A percentile compares a stretch with the other conserved stretches of the same genome.
phyloP scores from a whole-genome alignment of 2,113 vertebrate genomes.

The Urocitellus parryii region DNA sequence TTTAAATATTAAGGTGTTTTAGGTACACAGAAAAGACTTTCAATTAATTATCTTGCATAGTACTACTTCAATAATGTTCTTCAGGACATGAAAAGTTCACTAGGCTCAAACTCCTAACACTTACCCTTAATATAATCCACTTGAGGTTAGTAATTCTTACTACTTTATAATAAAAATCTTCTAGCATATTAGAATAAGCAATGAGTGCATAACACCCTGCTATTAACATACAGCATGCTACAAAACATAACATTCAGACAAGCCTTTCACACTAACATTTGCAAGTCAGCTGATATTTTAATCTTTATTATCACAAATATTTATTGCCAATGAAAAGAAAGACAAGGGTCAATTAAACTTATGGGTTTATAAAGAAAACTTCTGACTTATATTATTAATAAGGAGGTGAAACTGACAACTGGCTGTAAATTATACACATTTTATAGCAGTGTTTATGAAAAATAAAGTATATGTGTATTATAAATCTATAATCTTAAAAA shows the following conservation, averaged over 20 bases:
- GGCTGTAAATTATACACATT: not conserved
- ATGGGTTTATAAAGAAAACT: not conserved
- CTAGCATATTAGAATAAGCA: slow-evolving; percentile 25
- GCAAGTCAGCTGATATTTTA: slow-evolving; percentile 69
- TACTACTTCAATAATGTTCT: not conserved
- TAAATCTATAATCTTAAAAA: slow-evolving; percentile 6
- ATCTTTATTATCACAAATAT: slow-evolving; percentile 22
- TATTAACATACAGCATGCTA: slow-evolving; percentile 84
- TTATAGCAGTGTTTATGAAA: not conserved
- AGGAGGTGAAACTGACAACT: not conserved
- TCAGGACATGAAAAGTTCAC: not conserved
- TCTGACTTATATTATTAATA: not conserved
- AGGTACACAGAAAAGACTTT: not conserved
- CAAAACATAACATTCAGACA: slow-evolving; percentile 86
- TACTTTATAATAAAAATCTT: slow-evolving; percentile 36
- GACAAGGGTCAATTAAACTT: not conserved
- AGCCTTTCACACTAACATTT: slow-evolving; percentile 84
- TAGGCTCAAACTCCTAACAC: slow-evolving; percentile 26
- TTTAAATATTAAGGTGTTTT: slow-evolving; percentile 30
- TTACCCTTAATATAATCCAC: slow-evolving; percentile 56
- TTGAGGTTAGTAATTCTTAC: not conserved
- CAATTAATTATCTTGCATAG: not conserved
- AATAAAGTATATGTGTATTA: not conserved
- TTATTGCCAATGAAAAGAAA: not conserved
- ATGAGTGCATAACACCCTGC: slow-evolving; percentile 43